A percentile compares a stretch with the other conserved stretches of the same genome.
Conservation (phyloP, 2,113 vertebrate species). For the Ictalurus furcatus region DNA sequence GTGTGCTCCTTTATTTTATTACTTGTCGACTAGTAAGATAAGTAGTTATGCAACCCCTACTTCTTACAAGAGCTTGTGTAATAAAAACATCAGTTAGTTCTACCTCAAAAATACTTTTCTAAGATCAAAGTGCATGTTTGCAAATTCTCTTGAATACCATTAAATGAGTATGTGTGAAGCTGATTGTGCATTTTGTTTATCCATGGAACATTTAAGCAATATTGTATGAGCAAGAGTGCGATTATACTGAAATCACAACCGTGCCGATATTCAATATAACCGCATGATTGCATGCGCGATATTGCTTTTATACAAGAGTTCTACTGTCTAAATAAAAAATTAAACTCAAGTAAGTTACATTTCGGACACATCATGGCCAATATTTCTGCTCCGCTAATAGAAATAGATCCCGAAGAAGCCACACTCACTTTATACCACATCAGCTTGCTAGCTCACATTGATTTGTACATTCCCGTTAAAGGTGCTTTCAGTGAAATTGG, state of each 20-base stretch:
- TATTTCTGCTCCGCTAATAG: background rate
- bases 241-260: background rate
- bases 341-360: background rate
- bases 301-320: background rate
- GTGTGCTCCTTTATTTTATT: background rate
- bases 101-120: background rate
- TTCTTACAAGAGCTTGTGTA: background rate
- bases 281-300: background rate
- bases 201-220: background rate
- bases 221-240: background rate
- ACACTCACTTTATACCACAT: background rate
- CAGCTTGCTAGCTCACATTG: background rate
- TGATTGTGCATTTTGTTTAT: background rate
- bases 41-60: background rate
- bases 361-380: background rate
- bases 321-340: background rate
- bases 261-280: background rate
- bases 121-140: background rate
- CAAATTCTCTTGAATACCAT: background rate
- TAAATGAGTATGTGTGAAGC: background rate
- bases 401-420: background rate
- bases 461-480: background rate
- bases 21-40: background rate
- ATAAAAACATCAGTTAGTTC: background rate
- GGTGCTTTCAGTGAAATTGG: background rate